Base-by-base conservation (phyloP, 2,113 vertebrate genomes). In the Serinus canaria region DNA sequence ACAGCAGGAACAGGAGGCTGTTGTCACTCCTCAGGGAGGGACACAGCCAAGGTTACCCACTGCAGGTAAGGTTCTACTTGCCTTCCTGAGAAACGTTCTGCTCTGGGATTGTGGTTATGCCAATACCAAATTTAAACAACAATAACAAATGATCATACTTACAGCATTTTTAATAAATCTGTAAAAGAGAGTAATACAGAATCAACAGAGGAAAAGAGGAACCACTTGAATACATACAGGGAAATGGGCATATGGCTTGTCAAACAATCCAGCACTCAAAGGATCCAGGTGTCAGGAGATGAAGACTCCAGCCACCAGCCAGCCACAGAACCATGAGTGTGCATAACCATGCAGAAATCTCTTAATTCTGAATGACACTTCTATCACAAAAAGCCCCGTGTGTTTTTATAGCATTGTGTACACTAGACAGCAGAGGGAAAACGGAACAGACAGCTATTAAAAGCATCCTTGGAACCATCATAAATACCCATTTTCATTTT, bases 401-500 rank as follows among this genome's bases (percentile, higher is more conserved):
- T 43, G 31, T 85, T 82, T 89, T 84, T 79, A 92, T 17, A 91
- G n/a, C 62, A 24, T 24, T 1, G 0, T 35, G n/a, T 49, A 30
- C 68, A 68, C 19, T 18, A 72, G 69, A 85, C 67, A 95, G 81
- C 13, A 6, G 22, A 19, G 31, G 17, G 35, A 25, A 90, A 95
- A 60, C 44, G 43, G 67, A 89, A 89, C 25, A 82, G 91, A 87
- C 64, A 94, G 77, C 62, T 89, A 72, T 94, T 87, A 92, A 94
- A 78, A 91, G 62, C 58, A 33, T 89, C 78, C 74, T 93, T 84
- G 66, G 80, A 94, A 96, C 91, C 52, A 68, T 67, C 82, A 67
- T 89, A 91, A 96, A 85, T 77, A 94, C 16, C 62, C 46, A 39
- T 89, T 94, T 87, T 83, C 84, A 83, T 84, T 94, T 92, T 66